Evolutionary conservation across 2,888 invertebrate genomes (phyloP), one percentile per base, ranked within the genome.

Genomic region (Atethmia centrago): DNA sequence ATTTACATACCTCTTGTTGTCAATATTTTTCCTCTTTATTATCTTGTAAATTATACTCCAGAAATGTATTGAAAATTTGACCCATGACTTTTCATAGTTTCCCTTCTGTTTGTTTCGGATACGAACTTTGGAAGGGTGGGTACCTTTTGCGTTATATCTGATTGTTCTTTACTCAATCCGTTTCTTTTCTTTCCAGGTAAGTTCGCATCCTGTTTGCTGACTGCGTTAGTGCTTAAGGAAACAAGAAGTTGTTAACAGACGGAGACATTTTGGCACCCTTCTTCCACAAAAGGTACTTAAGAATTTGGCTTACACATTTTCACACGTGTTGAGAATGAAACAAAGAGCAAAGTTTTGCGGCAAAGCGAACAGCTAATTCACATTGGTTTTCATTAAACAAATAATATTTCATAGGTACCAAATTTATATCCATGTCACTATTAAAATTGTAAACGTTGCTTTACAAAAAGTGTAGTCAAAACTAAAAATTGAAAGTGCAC

Each of bases 1-100:
- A 89, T 90, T 90, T 88, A 86, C 87, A 89, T 88, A 85, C 71
- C 62, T 76, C 78, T 78, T 79, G 70, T 81, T 81, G 82, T 85
- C 82, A 83, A 79, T 69, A 74, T 74, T 85, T 85, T 81, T 80
- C 53, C 64, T 74, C 40, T 84, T 40, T 76, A 78, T 71, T 74
- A 73, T 82, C 62, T 71, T 76, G 63, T 71, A 66, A 78, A 73
- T 74, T n/a, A 55, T 67, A 51, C 56, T 73, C 14, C 19, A 53
- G n/a, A 40, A 74, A 70, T 51, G 40, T 82, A 69, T 64, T 63
- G 45, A 69, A 71, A 63, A 72, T 66, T 51, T 58, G 67, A 53
- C 62, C 70, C 53, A 61, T 63, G 45, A 66, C 42, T 40, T 73
- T 51, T 9, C 28, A n/a, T 67, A 67, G 56, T 61, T 71, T 49